Base-by-base conservation (phyloP, 1,140 invertebrate species). In the Achroia grisella region DNA sequence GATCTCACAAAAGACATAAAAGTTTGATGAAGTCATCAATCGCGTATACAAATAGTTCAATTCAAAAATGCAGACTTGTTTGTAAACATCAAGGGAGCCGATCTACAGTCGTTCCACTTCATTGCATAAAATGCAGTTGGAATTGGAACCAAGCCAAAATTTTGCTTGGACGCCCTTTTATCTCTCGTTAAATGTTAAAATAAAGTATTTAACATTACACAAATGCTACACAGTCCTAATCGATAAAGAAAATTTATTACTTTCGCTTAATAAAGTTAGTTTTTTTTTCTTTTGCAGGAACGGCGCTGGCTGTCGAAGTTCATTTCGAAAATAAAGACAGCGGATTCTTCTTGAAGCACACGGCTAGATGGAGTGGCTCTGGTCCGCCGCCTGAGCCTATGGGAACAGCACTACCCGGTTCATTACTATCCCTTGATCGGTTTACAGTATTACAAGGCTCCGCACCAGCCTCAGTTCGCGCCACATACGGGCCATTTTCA, bases 401-500 rank as follows among this genome's bases (percentile, higher is more conserved):
- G 64, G 66, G 77, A n/a, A 76, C 79, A 15, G 80, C 86, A 8
- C 67, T 86, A 8, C 83, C 87, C 4, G 85, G 88, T 28, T 89
- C 89, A 17, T 88, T 90, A 0, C 82, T 94, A 8, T 93, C 93
- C 31, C 87, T 93, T 42, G 92, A 94, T 80, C 91, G 93, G 31
- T 97, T 97, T 71, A 95, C 94, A 5, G 93, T 97, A 2, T 91
- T 97, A 57, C 94, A 96, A 71, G 94, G 93, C 27, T 93, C 93
- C 15, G 91, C 94, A 48, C 93, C 95, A 4, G 93, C 94, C 0
- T 95, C 94, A 0, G 92, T 97, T 3, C 87, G 94, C 10, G 95
- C 95, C 6, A 95, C 93, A 4, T 97, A 97, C 62, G 96, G 96
- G 2, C 95, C 95, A 1, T 97, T 97, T 83, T 95, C 94, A 51